Evolutionary conservation across 64 coral and sea anemone species (phyloP).

Genomic region (Cladopsammia gracilis): DNA sequence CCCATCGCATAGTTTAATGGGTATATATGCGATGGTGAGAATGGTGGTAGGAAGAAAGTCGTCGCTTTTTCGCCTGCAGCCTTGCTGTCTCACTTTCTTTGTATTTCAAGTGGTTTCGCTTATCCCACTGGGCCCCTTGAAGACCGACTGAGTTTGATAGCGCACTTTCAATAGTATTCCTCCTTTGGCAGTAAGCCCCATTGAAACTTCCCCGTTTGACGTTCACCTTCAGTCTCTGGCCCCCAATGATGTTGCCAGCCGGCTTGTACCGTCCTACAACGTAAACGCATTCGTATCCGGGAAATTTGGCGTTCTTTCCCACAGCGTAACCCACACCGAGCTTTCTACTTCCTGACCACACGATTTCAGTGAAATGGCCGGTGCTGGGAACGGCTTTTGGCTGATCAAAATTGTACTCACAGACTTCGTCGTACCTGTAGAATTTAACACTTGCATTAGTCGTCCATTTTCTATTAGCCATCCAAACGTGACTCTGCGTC

Average conservation of each 20-base stretch:
- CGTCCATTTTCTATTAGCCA: too few species aligned
- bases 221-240: constrained; percentile 42
- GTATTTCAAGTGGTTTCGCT: neutral
- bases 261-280: constrained; percentile 93
- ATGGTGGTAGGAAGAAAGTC: neutral
- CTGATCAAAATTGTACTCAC: constrained; percentile 71
- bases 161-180: neutral
- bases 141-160: neutral
- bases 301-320: constrained; percentile 36
- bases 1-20: neutral
- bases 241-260: constrained; percentile 75
- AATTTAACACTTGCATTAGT: neutral
- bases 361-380: constrained; percentile 93
- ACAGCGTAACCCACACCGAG: constrained; percentile 87
- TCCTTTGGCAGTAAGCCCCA: constrained; percentile 58
- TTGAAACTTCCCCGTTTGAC: constrained; percentile 84
- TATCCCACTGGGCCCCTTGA: neutral
- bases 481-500: too few species aligned
- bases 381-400: constrained; percentile 34
- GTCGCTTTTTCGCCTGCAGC: neutral
- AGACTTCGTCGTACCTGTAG: constrained; percentile 95
- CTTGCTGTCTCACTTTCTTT: neutral
- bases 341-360: constrained; percentile 88
- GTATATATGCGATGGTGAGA: neutral
- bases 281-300: constrained; percentile 82